These are phyloP conservation scores for Rhea pennata DNA, from an alignment of 2,113 vertebrate genomes.

Conservation along the genomic window DNA sequence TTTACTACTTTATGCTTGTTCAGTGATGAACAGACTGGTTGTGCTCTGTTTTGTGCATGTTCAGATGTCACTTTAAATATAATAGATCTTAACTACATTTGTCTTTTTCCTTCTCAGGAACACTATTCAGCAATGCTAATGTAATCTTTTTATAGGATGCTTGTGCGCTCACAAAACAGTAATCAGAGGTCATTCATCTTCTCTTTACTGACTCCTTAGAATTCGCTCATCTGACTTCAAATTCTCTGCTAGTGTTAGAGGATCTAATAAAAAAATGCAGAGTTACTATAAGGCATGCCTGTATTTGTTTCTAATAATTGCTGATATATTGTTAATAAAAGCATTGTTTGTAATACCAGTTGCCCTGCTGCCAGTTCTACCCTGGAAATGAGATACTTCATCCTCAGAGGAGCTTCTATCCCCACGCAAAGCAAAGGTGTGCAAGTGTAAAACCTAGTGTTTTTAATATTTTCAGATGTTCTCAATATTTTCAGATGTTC, in stretches of 20 bases:
- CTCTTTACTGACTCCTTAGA: background rate
- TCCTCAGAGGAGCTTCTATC: background rate
- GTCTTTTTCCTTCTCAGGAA: background rate
- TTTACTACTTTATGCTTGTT: background rate
- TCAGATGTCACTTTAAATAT: background rate
- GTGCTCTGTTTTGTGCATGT: background rate
- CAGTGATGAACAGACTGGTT: background rate
- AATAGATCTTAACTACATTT: background rate
- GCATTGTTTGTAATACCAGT: background rate
- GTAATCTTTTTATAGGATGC: background rate
- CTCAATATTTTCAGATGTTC: background rate
- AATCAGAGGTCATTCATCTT: background rate
- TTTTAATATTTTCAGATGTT: background rate
- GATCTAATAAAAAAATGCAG: background rate
- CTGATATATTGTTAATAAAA: background rate
- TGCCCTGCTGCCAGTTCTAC: background rate
- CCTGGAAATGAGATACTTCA: constrained; percentile 21
- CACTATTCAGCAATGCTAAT: background rate
- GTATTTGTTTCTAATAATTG: background rate
- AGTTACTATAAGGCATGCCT: background rate
- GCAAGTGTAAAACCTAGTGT: background rate
- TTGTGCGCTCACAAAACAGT: background rate
- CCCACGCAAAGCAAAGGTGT: background rate
- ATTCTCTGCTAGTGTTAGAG: background rate
- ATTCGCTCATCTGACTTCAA: background rate